These are phyloP conservation scores for Lasioglossum morio DNA, from an alignment of 2,888 invertebrate genomes.

Conservation along the genomic window DNA sequence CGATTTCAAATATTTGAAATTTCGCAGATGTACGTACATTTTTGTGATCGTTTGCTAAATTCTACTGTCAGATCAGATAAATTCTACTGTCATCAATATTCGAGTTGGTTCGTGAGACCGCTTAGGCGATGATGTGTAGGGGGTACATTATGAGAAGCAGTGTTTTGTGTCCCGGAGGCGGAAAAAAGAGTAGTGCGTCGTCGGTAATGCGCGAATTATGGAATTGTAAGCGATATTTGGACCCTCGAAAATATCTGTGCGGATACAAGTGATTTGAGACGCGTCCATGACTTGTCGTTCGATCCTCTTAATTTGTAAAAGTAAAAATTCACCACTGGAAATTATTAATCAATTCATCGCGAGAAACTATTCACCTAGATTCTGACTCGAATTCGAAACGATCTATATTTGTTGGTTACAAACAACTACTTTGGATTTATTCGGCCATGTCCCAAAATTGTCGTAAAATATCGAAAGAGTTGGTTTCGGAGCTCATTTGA, in stretches of 20 bases:
- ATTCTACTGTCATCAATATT: not conserved
- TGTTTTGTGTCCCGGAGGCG: not conserved
- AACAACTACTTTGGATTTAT: not conserved
- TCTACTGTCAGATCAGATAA: too few relatives aligned
- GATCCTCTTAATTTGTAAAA: not conserved
- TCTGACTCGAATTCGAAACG: not conserved
- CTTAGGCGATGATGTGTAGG: not conserved
- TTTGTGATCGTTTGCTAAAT: not conserved
- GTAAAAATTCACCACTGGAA: not conserved
- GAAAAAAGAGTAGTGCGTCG: not conserved
- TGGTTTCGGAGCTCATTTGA: too few relatives aligned
- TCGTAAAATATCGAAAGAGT: too few relatives aligned
- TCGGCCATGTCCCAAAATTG: not conserved
- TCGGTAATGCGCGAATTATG: conserved; percentile 17
- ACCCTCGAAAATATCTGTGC: conserved; percentile 60
- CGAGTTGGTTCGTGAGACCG: not conserved
- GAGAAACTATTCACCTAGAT: not conserved
- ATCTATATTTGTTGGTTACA: not conserved
- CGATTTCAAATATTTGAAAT: not conserved
- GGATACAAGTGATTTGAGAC: conserved; percentile 17
- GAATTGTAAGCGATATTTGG: conserved; percentile 63
- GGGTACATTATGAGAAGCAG: conserved; percentile 13
- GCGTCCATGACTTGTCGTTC: not conserved
- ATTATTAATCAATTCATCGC: not conserved
- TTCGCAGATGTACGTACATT: not conserved